A percentile compares a stretch with the other conserved stretches of the same genome.
These are phyloP conservation scores for Butorides virescens DNA, from an alignment of 2,113 vertebrate genomes.

Conservation along the genomic window DNA sequence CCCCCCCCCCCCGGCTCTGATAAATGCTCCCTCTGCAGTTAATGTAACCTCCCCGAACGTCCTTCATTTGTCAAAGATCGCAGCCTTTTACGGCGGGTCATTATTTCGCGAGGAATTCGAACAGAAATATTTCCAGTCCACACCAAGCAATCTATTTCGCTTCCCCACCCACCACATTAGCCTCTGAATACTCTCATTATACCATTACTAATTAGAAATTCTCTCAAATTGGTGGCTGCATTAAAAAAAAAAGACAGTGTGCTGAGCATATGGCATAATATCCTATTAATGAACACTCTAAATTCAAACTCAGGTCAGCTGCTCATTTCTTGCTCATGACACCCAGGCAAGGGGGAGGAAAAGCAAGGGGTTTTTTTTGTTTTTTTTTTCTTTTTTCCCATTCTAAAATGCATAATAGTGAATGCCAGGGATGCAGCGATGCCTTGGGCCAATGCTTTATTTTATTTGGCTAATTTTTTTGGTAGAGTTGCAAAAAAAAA, in stretches of 20 bases:
- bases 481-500: neutral
- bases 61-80: conserved; percentile 67
- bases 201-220: conserved; percentile 98
- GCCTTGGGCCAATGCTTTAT: conserved; percentile 75
- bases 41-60: conserved; percentile 39
- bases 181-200: conserved; percentile 97
- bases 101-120: conserved; percentile 58
- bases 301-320: conserved; percentile 99
- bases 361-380: conserved; percentile 74
- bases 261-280: conserved; percentile 99
- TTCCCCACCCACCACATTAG: conserved; percentile 88
- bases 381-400: neutral
- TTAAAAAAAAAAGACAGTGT: conserved; percentile 92
- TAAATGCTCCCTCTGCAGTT: conserved; percentile 33
- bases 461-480: conserved; percentile 77
- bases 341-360: conserved; percentile 78
- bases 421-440: conserved; percentile 61
- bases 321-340: conserved; percentile 91
- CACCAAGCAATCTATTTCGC: conserved; percentile 77
- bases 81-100: conserved; percentile 62
- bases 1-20: neutral
- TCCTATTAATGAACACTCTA: conserved; percentile 99
- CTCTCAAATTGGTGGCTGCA: conserved; percentile 96
- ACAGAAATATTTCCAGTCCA: conserved; percentile 74
- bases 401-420: conserved; percentile 80